Percentiles rank a stretch among this genome's conserved stretches.
Evolutionary conservation across 2,888 invertebrate genomes (phyloP).

Genomic region (Brenthis daphne): DNA sequence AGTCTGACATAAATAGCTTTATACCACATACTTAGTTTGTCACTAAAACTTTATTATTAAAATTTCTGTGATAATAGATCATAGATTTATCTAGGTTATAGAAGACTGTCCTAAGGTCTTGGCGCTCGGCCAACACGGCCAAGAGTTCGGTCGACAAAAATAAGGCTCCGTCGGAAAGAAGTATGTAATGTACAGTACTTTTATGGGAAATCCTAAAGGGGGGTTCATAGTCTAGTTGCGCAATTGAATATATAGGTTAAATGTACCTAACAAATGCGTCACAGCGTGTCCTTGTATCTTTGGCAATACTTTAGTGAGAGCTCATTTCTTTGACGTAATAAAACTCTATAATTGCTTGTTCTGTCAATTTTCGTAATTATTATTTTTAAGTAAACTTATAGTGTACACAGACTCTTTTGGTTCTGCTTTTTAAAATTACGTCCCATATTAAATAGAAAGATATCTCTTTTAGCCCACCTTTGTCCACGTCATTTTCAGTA

Average conservation of each 20-base stretch:
- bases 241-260: slow-evolving; percentile 28
- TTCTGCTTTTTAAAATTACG: no score
- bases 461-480: no score
- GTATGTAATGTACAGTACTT: slow-evolving; percentile 45
- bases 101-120: slow-evolving; percentile 53
- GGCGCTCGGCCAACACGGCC: slow-evolving; percentile 52
- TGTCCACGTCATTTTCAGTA: no score
- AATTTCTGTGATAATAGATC: slow-evolving; percentile 45
- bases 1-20: not conserved
- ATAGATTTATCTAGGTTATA: slow-evolving; percentile 51
- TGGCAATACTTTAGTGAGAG: not conserved
- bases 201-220: slow-evolving; percentile 26
- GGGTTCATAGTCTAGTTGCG: slow-evolving; percentile 22
- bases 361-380: no score
- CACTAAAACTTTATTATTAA: slow-evolving; percentile 33
- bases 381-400: no score
- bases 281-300: slow-evolving; percentile 18
- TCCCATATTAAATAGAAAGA: no score
- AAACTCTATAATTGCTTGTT: no score
- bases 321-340: not conserved
- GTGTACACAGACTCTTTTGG: no score
- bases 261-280: slow-evolving; percentile 12
- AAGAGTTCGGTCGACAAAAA: slow-evolving; percentile 46
- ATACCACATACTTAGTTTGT: slow-evolving; percentile 6
- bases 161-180: slow-evolving; percentile 49